Evolutionary conservation across 2,797 vertebrate species (phyloP), one percentile per base, ranked within the genome.

Genomic region (Catamblyrhynchus diadema): DNA sequence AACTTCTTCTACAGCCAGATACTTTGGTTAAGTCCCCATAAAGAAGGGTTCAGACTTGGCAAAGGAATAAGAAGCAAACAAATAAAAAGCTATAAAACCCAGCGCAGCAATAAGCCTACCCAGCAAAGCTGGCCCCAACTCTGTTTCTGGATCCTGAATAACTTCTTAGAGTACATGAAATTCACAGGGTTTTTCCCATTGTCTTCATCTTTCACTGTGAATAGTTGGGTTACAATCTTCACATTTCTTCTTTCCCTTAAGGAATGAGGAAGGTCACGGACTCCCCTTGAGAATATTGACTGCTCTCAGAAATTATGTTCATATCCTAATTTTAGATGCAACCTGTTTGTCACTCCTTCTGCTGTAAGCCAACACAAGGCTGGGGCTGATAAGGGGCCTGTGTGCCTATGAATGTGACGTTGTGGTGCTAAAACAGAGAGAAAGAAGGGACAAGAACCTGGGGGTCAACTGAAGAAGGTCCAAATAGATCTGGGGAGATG

Each of bases 201-300:
- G 4, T 70, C 56, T 73, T 81, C 2, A 8, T 65, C 20, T 75
- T 35, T 62, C 20, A 14, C 14, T 21, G n/a, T 67, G 35, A 71
- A 35, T 41, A 54, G 5, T 0, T 74, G 39, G 14, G 14, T 75
- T 30, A 65, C 4, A 8, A 9, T 50, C 22, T 81, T 88, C 54
- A 72, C 19, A n/a, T 64, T 81, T 81, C 33, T 72, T 53, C 25
- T 72, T 23, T 72, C 2, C 10, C 30, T 57, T 50, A 53, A 72
- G 39, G 19, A 79, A 48, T 1, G 2, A 33, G 6, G 9, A 39
- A 5, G 2, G 4, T 71, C 48, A 67, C 0, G 0, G 18, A 1
- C 12, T 54, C 13, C 53, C 32, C 21, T 64, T 12, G 25, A 66
- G 32, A 37, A 73, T 44, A 44, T 24, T 2, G 4, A 59, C n/a